These are phyloP conservation scores for Ailurus styani DNA, from an alignment of 2,113 vertebrate species.

Conservation along the genomic window DNA sequence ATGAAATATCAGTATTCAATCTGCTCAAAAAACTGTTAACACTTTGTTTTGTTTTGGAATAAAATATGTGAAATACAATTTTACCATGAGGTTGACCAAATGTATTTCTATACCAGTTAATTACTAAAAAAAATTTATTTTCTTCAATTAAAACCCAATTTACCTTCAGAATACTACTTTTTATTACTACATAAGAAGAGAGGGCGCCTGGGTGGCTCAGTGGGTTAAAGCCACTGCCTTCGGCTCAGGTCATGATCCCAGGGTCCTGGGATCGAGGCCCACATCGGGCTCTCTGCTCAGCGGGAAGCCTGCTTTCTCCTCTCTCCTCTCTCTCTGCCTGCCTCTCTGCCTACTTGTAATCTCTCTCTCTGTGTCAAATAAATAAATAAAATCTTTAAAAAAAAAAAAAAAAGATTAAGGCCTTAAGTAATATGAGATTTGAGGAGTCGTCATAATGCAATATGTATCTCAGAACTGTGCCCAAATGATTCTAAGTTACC, in stretches of 20 bases:
- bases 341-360: no score
- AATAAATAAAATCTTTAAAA: no score
- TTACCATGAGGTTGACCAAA: not conserved
- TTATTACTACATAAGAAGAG: not conserved
- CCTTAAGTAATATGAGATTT: not conserved
- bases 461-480: not conserved
- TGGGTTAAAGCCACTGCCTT: no score
- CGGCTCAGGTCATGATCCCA: no score
- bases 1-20: constrained; percentile 41
- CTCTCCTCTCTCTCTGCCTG: no score
- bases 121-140: not conserved
- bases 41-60: not conserved
- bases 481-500: not conserved
- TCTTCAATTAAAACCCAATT: constrained; percentile 24
- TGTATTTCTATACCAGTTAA: constrained; percentile 14
- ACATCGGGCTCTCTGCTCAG: no score
- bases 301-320: no score
- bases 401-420: no score
- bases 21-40: not conserved
- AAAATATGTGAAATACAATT: not conserved
- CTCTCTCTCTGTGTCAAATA: no score
- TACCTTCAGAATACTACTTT: not conserved
- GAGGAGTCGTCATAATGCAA: not conserved
- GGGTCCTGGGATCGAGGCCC: no score
- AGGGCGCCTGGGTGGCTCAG: no score